phyloP scores from a whole-genome alignment of 2,113 vertebrate genomes.

The Clupea harengus region DNA sequence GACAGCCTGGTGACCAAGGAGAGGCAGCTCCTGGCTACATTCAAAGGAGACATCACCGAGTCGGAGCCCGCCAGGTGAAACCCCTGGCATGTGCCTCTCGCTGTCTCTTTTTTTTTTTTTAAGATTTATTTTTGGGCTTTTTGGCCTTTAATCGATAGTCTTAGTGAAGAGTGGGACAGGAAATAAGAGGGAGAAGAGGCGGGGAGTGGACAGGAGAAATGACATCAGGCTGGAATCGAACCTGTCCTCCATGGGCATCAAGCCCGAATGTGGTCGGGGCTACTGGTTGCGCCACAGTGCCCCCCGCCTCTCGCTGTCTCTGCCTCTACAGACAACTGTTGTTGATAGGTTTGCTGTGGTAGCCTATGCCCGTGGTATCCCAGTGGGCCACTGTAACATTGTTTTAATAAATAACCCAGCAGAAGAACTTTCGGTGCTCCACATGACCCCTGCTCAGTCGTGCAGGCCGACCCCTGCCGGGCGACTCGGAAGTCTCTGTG shows the following conservation, averaged over 20 bases:
- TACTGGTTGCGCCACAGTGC: too few relatives aligned
- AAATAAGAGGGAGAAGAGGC: too few relatives aligned
- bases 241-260: too few relatives aligned
- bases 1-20: constrained; percentile 90
- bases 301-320: background rate
- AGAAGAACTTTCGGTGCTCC: background rate
- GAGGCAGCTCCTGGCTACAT: constrained; percentile 83
- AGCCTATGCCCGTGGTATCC: background rate
- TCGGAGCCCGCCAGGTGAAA: constrained; percentile 71
- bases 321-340: background rate
- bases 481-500: constrained; percentile 43
- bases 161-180: too few relatives aligned
- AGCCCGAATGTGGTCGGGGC: too few relatives aligned
- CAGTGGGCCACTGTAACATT: background rate
- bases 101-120: too few relatives aligned
- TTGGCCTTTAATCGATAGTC: too few relatives aligned
- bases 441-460: constrained; percentile 39
- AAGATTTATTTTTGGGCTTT: too few relatives aligned
- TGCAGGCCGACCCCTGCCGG: constrained; percentile 26
- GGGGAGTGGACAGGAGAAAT: too few relatives aligned
- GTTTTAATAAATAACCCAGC: background rate
- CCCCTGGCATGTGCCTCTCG: background rate
- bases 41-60: constrained; percentile 79
- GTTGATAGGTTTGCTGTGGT: background rate
- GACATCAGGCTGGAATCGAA: too few relatives aligned